phyloP scores from a whole-genome alignment of 1,140 invertebrate genomes.

The Calycopis cecrops region DNA sequence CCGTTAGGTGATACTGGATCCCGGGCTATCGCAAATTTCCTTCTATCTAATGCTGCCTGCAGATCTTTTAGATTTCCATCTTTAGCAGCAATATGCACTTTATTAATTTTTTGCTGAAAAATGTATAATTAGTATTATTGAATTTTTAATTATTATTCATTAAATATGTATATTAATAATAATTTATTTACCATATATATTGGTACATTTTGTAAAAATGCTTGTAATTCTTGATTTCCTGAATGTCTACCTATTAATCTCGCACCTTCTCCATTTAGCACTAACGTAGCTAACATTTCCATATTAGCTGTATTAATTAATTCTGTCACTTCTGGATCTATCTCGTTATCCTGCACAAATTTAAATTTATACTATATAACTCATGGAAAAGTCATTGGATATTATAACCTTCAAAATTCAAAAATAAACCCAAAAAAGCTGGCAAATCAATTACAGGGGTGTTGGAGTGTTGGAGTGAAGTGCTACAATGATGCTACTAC shows the following conservation, averaged over 20 bases:
- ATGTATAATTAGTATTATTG: conserved; percentile 9
- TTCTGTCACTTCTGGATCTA: conserved; percentile 66
- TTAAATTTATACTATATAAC: conserved; percentile 19
- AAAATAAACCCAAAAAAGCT: conserved; percentile 64
- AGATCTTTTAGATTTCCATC: conserved; percentile 89
- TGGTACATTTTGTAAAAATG: conserved; percentile 92
- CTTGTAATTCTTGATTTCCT: conserved; percentile 87
- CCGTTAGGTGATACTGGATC: conserved; percentile 88
- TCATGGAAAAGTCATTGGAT: neutral
- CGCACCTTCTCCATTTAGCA: conserved; percentile 90
- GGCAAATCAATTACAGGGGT: conserved; percentile 63
- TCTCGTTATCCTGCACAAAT: conserved; percentile 59
- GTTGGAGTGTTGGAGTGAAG: conserved; percentile 57
- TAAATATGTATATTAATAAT: conserved; percentile 10
- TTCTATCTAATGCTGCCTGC: conserved; percentile 89
- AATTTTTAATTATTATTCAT: neutral
- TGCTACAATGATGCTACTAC: conserved; percentile 60
- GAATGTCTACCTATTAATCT: conserved; percentile 84
- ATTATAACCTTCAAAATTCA: conserved; percentile 31
- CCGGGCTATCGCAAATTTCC: conserved; percentile 92
- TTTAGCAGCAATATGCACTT: conserved; percentile 90
- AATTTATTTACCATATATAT: conserved; percentile 86
- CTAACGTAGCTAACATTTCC: conserved; percentile 91
- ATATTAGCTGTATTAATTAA: conserved; percentile 85
- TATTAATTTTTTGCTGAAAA: conserved; percentile 89